phyloP scores from a whole-genome alignment of 2,797 vertebrate genomes.

The Ispidina picta region DNA sequence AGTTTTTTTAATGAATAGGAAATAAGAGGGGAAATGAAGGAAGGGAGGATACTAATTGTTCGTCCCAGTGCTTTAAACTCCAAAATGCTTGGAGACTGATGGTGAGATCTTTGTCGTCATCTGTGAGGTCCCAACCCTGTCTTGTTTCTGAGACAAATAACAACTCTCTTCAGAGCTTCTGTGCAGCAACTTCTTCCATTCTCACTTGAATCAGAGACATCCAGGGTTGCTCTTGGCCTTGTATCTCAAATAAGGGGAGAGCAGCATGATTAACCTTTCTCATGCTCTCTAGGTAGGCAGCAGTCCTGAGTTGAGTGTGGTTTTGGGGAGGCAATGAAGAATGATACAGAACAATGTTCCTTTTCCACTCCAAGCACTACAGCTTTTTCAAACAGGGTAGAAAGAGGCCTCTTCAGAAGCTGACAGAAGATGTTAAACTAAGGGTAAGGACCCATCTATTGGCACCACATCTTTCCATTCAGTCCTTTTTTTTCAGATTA shows the following conservation, averaged over 20 bases:
- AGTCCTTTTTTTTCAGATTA: neutral
- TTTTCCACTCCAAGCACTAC: neutral
- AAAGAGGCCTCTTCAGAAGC: neutral
- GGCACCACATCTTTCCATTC: neutral
- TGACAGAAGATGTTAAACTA: neutral
- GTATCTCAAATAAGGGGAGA: neutral
- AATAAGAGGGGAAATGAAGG: neutral
- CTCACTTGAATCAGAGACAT: neutral
- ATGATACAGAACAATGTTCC: neutral
- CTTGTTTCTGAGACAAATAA: neutral
- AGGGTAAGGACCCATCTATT: neutral
- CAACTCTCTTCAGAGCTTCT: neutral
- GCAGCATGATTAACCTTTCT: neutral
- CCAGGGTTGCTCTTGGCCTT: neutral
- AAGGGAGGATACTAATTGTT: neutral
- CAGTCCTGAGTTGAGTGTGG: neutral
- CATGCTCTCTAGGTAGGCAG: neutral
- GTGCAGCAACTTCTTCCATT: neutral
- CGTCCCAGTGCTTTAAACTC: neutral
- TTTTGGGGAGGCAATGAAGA: neutral
- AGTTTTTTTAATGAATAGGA: slow-evolving; percentile 9
- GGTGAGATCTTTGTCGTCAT: neutral
- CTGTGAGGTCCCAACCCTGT: neutral
- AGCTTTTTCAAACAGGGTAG: neutral
- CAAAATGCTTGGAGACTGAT: neutral